These are phyloP conservation scores for Mythimna ferrago DNA, from an alignment of 2,888 invertebrate species.

Conservation along the genomic window DNA sequence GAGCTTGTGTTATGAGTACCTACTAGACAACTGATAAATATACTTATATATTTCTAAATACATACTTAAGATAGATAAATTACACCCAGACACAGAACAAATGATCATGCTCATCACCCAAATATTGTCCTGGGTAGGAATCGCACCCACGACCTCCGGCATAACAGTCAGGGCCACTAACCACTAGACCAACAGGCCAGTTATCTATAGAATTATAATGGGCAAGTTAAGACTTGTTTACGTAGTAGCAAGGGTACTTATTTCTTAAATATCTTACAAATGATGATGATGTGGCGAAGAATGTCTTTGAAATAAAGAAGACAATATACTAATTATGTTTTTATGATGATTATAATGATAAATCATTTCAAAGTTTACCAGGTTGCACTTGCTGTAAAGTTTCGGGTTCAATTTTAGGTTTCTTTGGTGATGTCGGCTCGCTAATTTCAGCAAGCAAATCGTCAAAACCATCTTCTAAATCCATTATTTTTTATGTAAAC, in stretches of 20 bases:
- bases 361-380: slow-evolving; percentile 64
- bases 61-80: too few species aligned
- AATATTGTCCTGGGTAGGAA: too few species aligned
- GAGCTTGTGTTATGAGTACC: too few species aligned
- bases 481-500: slow-evolving; percentile 70
- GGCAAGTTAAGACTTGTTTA: slow-evolving; percentile 24
- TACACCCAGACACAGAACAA: too few species aligned
- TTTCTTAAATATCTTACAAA: neutral
- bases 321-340: too few species aligned
- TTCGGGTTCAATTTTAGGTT: slow-evolving; percentile 73
- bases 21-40: too few species aligned
- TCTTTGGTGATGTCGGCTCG: slow-evolving; percentile 85
- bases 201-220: neutral
- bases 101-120: too few species aligned
- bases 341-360: neutral
- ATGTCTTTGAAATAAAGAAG: neutral
- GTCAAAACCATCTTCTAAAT: slow-evolving; percentile 86
- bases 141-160: too few species aligned
- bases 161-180: too few species aligned
- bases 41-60: too few species aligned
- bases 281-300: neutral
- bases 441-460: slow-evolving; percentile 85
- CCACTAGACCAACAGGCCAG: too few species aligned
- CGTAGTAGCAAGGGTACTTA: neutral
- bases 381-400: slow-evolving; percentile 65